Conservation (phyloP, 2,113 vertebrate genomes). For the Machaerirhynchus nigripectus region DNA sequence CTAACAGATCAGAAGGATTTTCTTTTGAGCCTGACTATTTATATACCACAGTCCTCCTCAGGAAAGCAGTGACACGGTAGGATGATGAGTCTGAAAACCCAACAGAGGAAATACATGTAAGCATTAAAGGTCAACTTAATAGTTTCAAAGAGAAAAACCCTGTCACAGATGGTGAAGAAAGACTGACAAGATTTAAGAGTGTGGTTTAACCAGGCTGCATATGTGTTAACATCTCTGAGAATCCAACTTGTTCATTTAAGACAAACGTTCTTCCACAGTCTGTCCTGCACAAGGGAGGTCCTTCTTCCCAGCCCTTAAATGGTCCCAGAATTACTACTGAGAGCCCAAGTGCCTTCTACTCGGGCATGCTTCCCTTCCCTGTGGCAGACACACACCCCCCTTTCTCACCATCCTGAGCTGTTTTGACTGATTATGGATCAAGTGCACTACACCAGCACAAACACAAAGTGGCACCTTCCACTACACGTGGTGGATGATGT, state of each 20-base stretch:
- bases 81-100: conserved; percentile 22
- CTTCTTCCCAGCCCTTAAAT: not conserved
- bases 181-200: conserved; percentile 25
- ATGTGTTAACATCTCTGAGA: conserved; percentile 1
- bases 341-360: not conserved
- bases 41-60: not conserved
- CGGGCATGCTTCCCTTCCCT: not conserved
- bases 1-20: not conserved
- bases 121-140: not conserved
- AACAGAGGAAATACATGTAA: conserved; percentile 28
- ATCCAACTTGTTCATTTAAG: not conserved
- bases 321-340: not conserved
- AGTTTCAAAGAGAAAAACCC: conserved; percentile 44
- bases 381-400: not conserved
- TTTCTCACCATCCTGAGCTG: not conserved
- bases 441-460: not conserved
- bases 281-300: not conserved
- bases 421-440: not conserved
- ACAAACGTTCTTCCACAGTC: not conserved
- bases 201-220: conserved; percentile 29
- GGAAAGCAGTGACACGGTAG: not conserved
- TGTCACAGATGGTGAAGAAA: conserved; percentile 30
- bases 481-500: rapidly evolving
- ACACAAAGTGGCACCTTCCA: not conserved
- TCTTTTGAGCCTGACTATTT: conserved; percentile 26